phyloP scores from a whole-genome alignment of 2,113 vertebrate species.

The Hystrix brachyura region DNA sequence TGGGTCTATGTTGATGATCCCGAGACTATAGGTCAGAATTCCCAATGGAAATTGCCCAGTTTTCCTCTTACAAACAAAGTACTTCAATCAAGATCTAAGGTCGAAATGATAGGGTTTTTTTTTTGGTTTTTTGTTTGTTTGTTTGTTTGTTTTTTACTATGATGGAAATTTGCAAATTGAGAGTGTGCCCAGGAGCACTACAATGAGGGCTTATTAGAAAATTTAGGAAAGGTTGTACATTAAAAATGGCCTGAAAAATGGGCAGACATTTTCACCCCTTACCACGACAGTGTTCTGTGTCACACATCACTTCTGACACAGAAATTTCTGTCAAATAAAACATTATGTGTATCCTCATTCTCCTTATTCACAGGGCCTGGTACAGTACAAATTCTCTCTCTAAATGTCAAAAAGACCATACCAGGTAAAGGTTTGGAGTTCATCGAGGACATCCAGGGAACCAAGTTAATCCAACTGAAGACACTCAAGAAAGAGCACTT shows the following conservation, averaged over 20 bases:
- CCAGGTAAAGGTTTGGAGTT: background rate
- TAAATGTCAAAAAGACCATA: background rate
- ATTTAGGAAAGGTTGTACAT: background rate
- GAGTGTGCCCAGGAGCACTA: too few relatives aligned
- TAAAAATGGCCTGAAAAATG: background rate
- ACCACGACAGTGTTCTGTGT: background rate
- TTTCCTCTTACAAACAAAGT: background rate
- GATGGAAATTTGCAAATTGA: background rate
- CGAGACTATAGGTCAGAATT: background rate
- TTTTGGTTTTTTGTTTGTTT: too few relatives aligned
- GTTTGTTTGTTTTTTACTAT: background rate
- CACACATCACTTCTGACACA: background rate
- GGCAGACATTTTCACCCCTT: background rate
- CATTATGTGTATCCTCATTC: background rate
- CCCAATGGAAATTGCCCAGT: background rate
- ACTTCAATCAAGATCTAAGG: background rate
- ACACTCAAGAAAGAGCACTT: background rate
- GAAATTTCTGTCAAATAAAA: background rate
- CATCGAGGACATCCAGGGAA: background rate
- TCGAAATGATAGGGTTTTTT: background rate
- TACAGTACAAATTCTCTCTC: background rate
- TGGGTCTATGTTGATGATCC: background rate
- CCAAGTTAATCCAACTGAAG: background rate
- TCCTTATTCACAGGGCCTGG: background rate
- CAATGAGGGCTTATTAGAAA: background rate